Evolutionary conservation across 1,140 invertebrate species (phyloP), one percentile per base, ranked within the genome.

Genomic region (Cherax destructor): DNA sequence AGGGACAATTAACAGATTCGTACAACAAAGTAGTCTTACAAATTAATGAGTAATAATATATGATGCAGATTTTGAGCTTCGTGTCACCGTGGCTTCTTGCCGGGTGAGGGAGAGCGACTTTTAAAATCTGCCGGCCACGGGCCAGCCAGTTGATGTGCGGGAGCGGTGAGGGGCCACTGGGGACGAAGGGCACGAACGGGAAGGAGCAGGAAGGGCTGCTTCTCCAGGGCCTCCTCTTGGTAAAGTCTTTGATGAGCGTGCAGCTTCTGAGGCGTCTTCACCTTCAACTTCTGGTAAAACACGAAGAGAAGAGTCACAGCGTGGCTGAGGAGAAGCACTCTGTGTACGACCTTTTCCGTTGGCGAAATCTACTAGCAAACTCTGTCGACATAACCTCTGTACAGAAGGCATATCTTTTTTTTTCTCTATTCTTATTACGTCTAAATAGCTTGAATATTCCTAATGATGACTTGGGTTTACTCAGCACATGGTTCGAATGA

Each of bases 381-480:
- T 91, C 59, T 91, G 89, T 13, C 89, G 89, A 41, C 89, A 91
- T 52, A 91, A 30, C 21, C 59, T 91, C 83, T 91, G 89, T 30
- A 91, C 89, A 56, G 89, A 85, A 52, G 89, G 89, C 89, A 91
- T 91, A 59, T 91, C 89, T 61, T 79, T 84, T 65, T n/a, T 91
- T 91, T 52, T 91, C 89, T 50, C 69, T 85, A 72, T 69, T 91
- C 76, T 76, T 84, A 41, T 79, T 78, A 24, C 89, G 83, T 13
- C 89, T 72, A 69, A 91, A 91, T n/a, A 91, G 30, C 41, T 65
- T 91, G 61, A 91, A 91, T 85, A 91, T 69, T 50, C 89, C 89
- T 56, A 83, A 78, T 9, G 87, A 85, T 4, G 89, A 78, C 18
- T 52, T 78, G n/a, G 16, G 52, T 30, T 50, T 76, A 79, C 11